Conservation (phyloP, 2,797 vertebrate species). For the Macrochelys suwanniensis region DNA sequence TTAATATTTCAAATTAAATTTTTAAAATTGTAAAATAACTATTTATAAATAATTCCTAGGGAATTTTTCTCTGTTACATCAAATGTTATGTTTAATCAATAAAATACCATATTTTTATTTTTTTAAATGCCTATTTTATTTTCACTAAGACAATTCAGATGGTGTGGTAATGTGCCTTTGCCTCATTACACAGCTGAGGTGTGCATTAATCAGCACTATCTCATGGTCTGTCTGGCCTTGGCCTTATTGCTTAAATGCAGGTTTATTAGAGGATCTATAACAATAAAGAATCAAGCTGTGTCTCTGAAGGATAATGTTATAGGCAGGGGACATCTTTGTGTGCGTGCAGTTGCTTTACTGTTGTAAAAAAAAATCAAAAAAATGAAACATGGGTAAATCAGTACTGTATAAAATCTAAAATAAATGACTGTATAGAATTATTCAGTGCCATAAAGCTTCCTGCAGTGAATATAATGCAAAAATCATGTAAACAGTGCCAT, state of each 20-base stretch:
- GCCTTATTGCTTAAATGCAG: conserved; percentile 38
- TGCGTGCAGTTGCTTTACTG: background rate
- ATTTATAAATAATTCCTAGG: background rate
- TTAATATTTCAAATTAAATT: background rate
- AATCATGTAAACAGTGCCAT: conserved; percentile 74
- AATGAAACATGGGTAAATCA: background rate
- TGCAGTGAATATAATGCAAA: background rate
- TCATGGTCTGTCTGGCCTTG: background rate
- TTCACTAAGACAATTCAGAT: background rate
- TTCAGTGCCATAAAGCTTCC: background rate
- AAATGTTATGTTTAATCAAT: background rate
- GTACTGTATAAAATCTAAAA: conserved; percentile 43
- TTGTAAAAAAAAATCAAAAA: background rate
- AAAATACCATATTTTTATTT: background rate
- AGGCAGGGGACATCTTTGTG: background rate
- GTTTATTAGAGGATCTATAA: conserved; percentile 2
- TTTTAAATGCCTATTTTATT: background rate
- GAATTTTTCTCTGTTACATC: background rate
- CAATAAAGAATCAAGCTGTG: background rate
- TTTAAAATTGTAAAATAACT: background rate
- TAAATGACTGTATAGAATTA: background rate
- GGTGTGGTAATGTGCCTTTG: conserved; percentile 2
- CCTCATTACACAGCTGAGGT: conserved; percentile 1
- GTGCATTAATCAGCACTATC: conserved; percentile 13
- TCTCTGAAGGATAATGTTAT: conserved; percentile 2